A percentile compares a stretch with the other conserved stretches of the same genome.
Evolutionary conservation across 2,797 vertebrate species (phyloP).

Genomic region (Falco naumanni): DNA sequence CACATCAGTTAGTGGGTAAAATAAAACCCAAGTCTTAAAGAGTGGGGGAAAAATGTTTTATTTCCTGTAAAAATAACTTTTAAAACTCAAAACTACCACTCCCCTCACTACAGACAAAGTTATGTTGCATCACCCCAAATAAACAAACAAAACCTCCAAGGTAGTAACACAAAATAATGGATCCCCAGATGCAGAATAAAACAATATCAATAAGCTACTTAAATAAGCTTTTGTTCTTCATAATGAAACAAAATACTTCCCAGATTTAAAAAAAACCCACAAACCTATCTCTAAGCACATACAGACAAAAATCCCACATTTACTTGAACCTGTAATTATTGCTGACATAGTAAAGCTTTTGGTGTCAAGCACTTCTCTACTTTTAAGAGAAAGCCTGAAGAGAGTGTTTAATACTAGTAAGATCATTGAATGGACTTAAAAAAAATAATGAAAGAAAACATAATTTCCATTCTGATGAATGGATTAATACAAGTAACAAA

Average conservation of each 20-base stretch:
- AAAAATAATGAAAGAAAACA: not conserved
- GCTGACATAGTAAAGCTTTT: not conserved
- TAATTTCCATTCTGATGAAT: not conserved
- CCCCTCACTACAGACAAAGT: not conserved
- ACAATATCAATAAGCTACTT: not conserved
- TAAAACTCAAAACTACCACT: not conserved
- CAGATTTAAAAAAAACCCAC: not conserved
- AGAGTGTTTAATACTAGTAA: not conserved
- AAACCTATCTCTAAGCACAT: not conserved
- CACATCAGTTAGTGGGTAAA: not conserved
- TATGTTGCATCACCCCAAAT: not conserved
- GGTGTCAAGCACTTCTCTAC: not conserved
- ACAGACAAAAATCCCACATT: not conserved
- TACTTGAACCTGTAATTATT: not conserved
- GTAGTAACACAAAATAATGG: not conserved
- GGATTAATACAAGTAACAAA: not conserved
- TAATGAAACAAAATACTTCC: not conserved
- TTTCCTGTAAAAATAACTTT: not conserved
- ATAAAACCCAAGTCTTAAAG: not conserved
- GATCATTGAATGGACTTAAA: not conserved
- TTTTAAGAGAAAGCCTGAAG: not conserved
- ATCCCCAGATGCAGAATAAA: not conserved
- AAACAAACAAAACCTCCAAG: not conserved
- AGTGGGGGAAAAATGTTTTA: not conserved
- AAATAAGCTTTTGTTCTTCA: not conserved